Evolutionary conservation across 2,113 vertebrate genomes (phyloP).

Genomic region (Pogona vitticeps): DNA sequence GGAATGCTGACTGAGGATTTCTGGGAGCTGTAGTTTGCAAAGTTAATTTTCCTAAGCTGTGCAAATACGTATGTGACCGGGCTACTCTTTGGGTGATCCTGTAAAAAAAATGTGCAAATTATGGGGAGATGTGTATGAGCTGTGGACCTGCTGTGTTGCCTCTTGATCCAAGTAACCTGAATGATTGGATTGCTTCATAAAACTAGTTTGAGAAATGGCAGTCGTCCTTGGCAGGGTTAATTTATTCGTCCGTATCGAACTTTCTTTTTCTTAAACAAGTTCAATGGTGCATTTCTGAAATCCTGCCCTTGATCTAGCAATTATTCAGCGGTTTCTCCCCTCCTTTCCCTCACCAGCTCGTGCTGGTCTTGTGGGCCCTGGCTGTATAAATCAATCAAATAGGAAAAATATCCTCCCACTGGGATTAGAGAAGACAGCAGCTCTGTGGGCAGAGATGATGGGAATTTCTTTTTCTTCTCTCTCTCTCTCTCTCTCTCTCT

Average conservation of each 20-base stretch:
- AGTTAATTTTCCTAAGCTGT: too few relatives aligned
- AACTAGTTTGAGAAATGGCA: background rate
- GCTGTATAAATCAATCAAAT: slow-evolving; percentile 20
- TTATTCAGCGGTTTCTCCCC: slow-evolving; percentile 12
- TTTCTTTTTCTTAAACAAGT: slow-evolving; percentile 13
- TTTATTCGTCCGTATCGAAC: slow-evolving; percentile 24
- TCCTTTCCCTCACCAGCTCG: background rate
- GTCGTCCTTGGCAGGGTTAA: slow-evolving; percentile 5
- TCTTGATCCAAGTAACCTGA: background rate
- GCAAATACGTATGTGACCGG: background rate
- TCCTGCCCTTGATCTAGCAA: slow-evolving; percentile 33
- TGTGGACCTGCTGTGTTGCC: background rate
- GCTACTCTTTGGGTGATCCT: background rate
- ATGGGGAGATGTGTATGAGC: too few relatives aligned
- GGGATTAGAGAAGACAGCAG: slow-evolving; percentile 14
- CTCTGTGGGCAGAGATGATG: background rate
- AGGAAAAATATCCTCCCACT: slow-evolving; percentile 24
- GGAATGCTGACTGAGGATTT: too few relatives aligned
- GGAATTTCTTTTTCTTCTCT: background rate
- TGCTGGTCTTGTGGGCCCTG: slow-evolving; percentile 9
- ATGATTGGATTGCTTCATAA: background rate
- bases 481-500: background rate
- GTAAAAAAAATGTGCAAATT: too few relatives aligned
- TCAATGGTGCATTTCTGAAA: slow-evolving; percentile 28
- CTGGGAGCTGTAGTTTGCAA: too few relatives aligned